Percentiles rank a stretch among this genome's conserved stretches.
Evolutionary conservation across 2,113 vertebrate species (phyloP).

Genomic region (Oryzias celebensis): DNA sequence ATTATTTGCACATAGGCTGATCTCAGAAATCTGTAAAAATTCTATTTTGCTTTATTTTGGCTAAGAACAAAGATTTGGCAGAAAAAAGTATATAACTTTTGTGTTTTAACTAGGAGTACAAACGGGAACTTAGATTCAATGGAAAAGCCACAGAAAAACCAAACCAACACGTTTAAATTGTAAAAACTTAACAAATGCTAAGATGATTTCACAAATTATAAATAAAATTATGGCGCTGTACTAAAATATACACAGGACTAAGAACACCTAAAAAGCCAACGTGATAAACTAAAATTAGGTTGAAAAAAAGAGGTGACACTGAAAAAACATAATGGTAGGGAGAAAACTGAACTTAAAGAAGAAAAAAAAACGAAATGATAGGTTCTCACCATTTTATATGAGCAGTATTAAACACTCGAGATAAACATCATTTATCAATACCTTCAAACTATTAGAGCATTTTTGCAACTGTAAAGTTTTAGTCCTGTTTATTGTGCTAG

Average conservation of each 20-base stretch:
- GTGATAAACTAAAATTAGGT: too few relatives aligned
- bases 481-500: conserved; percentile 6
- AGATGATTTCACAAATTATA: too few relatives aligned
- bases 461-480: conserved; percentile 24
- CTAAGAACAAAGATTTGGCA: conserved; percentile 23
- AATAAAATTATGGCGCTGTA: too few relatives aligned
- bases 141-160: too few relatives aligned
- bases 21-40: conserved; percentile 23
- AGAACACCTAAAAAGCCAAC: too few relatives aligned
- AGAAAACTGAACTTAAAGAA: conserved; percentile 10
- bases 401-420: conserved; percentile 42
- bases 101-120: too few relatives aligned
- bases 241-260: too few relatives aligned
- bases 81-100: conserved; percentile 28
- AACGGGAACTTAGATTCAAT: too few relatives aligned
- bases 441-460: conserved; percentile 37
- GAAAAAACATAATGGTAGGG: too few relatives aligned
- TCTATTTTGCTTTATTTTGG: conserved; percentile 15
- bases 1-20: conserved; percentile 14
- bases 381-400: conserved; percentile 18
- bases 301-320: too few relatives aligned
- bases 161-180: too few relatives aligned
- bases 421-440: conserved; percentile 39
- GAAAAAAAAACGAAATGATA: neutral
- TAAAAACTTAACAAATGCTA: too few relatives aligned